A percentile compares a stretch with the other conserved stretches of the same genome.
These are phyloP conservation scores for Macrobrachium rosenbergii DNA, from an alignment of 1,140 invertebrate genomes.

Conservation along the genomic window DNA sequence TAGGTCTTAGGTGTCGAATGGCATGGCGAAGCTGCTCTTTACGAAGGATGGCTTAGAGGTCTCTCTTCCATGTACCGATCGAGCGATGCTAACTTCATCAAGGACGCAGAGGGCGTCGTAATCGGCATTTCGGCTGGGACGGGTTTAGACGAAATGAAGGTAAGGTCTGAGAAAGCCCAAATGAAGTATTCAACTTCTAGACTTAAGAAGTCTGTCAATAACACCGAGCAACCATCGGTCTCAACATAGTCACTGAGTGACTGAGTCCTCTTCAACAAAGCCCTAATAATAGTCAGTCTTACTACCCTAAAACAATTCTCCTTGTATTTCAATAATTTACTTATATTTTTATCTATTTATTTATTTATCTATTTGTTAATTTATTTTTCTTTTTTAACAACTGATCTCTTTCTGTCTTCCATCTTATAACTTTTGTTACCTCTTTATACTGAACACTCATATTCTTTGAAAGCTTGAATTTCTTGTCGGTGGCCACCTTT, in stretches of 20 bases:
- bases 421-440: too few species aligned
- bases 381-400: too few species aligned
- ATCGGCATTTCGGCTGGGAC: neutral
- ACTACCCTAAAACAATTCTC: too few species aligned
- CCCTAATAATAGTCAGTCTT: too few species aligned
- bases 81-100: slow-evolving; percentile 28
- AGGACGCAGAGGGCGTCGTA: neutral
- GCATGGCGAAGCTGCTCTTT: slow-evolving; percentile 40
- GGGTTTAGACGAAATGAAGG: slow-evolving; percentile 21
- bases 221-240: neutral
- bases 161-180: neutral
- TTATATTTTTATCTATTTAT: too few species aligned
- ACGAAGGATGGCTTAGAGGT: slow-evolving; percentile 37
- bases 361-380: too few species aligned
- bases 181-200: neutral
- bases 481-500: too few species aligned
- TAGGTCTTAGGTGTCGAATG: slow-evolving; percentile 40
- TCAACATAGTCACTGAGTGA: neutral
- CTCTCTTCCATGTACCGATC: slow-evolving; percentile 29
- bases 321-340: too few species aligned
- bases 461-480: too few species aligned
- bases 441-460: too few species aligned
- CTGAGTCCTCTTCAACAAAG: neutral
- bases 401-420: too few species aligned
- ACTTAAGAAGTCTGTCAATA: too few species aligned